phyloP scores from a whole-genome alignment of 2,888 invertebrate genomes.

The Dicyrtomina minuta region DNA sequence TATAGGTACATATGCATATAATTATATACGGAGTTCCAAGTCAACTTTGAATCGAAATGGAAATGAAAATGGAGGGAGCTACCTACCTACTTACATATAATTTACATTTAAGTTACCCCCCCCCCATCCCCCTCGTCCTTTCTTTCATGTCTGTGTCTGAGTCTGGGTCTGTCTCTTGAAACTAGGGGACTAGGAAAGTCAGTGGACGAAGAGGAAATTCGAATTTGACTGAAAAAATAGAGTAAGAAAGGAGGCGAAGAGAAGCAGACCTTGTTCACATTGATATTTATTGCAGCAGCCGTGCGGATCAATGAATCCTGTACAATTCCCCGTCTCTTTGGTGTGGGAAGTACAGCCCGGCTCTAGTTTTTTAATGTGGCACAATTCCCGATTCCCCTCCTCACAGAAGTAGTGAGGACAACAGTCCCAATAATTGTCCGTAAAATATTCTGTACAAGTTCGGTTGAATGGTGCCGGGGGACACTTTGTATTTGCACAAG shows the following conservation, averaged over 20 bases:
- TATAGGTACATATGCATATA: too few species aligned
- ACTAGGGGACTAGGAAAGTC: too few species aligned
- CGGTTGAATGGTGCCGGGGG: conserved; percentile 46
- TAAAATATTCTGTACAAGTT: conserved; percentile 40
- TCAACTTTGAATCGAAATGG: too few species aligned
- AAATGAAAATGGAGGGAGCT: too few species aligned
- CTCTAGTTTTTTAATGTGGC: conserved; percentile 39
- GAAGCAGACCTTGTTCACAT: conserved; percentile 38
- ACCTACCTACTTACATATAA: too few species aligned
- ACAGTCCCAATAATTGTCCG: conserved; percentile 41
- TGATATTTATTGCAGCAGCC: conserved; percentile 49
- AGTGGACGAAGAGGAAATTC: too few species aligned
- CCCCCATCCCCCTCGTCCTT: too few species aligned
- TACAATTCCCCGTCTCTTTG: conserved; percentile 41
- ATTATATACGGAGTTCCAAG: too few species aligned
- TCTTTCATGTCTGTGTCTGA: too few species aligned
- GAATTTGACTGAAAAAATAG: neutral
- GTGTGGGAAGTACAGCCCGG: conserved; percentile 42
- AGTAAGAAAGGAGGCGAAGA: neutral
- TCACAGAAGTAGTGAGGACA: conserved; percentile 44
- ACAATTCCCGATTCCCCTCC: conserved; percentile 33
- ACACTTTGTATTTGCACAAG: conserved; percentile 39
- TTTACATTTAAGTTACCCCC: too few species aligned
- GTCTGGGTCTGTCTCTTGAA: too few species aligned
- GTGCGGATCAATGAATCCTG: conserved; percentile 41